phyloP scores from a whole-genome alignment of 2,797 vertebrate genomes.

The Phrynocephalus vlangalii region DNA sequence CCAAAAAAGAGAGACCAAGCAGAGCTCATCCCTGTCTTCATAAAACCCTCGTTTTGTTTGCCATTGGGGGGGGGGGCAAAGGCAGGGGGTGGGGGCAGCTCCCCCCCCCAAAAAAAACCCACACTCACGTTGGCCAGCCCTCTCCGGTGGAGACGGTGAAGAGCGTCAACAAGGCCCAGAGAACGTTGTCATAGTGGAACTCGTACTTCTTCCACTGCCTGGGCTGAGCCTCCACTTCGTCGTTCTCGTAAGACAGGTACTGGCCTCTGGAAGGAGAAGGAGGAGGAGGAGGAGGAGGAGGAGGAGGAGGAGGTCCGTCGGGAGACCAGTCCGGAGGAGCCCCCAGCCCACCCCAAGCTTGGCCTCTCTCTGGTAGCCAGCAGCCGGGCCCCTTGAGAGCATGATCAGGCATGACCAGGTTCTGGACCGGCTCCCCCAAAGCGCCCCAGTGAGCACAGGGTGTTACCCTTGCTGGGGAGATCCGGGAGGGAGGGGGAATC shows the following conservation, averaged over 20 bases:
- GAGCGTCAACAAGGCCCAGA: conserved; percentile 95
- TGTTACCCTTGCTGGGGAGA: no score
- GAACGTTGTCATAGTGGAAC: conserved; percentile 98
- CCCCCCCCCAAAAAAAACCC: accelerated
- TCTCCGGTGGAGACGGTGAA: conserved; percentile 98
- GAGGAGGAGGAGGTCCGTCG: no score
- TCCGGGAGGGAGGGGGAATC: no score
- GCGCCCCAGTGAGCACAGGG: no score
- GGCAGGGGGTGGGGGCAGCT: no score
- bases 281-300: no score
- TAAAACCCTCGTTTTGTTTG: not conserved
- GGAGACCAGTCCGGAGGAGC: not conserved
- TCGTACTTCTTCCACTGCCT: conserved; percentile 95
- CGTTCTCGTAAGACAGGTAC: conserved; percentile 92
- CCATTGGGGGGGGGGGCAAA: not conserved
- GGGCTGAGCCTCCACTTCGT: conserved; percentile 89
- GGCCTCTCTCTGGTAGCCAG: not conserved
- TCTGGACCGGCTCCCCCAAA: not conserved
- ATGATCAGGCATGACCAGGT: not conserved
- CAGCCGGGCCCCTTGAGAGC: not conserved
- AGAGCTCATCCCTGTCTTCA: not conserved
- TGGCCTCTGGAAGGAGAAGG: conserved; percentile 84
- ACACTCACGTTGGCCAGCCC: conserved; percentile 95
- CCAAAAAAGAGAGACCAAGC: not conserved
- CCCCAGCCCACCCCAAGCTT: not conserved